Evolutionary conservation across 2,888 invertebrate species (phyloP), one percentile per base, ranked within the genome.

Genomic region (Lutraria lutraria): DNA sequence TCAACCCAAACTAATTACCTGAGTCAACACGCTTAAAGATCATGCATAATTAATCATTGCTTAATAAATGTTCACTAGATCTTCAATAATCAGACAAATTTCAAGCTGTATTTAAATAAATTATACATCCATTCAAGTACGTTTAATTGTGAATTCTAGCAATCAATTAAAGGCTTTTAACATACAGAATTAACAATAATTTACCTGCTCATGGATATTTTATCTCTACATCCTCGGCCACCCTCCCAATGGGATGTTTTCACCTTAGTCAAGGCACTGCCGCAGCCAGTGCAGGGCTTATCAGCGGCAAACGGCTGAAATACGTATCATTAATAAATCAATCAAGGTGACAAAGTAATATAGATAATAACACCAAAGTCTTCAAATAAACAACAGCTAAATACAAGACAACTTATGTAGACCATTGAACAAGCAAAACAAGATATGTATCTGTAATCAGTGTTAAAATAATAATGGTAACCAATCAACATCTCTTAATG

Each of bases 201-300:
- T 89, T 86, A 96, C 97, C 93, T 96, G 94, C 95, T 95, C 97
- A 97, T 97, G 60, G 93, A 91, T 10, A 95, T 94, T 91, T 96
- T 96, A 94, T 97, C 96, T 15, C 97, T 93, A 91, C 97, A 97
- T 6, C 97, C 97, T 89, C 95, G 95, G 8, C 97, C 97, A 34
- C 97, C 97, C 93, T 97, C 97, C 97, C 97, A 97, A 94, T 97
- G 96, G 12, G 95, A 86, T 8, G 96, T 95, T 79, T 93, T 89
- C 25, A 94, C 93, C 90, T 95, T 95, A 13, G 96, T 96, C 92
- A 97, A 90, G 68, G 91, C 92, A 68, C 93, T 93, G 29, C 94
- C 91, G 88, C 97, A 97, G 10, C 92, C 92, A 1, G 91, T 85
- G 91, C 97, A 97, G 6, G 96, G 96, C 84, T 94, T 95, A 52